Percentiles rank a stretch among this genome's conserved stretches.
phyloP scores from a whole-genome alignment of 2,797 vertebrate species.

The Lagorchestes hirsutus region DNA sequence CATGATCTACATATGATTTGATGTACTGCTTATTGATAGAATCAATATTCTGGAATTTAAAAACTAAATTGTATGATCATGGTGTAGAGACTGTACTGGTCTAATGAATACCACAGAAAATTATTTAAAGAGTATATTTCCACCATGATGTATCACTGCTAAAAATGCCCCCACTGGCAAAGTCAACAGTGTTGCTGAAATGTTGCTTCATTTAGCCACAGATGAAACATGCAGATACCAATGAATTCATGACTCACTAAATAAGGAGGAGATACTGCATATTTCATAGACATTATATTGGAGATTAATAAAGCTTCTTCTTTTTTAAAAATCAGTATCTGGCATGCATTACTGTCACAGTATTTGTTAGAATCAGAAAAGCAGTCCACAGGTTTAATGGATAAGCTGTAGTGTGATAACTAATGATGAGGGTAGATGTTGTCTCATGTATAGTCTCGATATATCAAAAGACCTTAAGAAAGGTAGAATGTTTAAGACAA shows the following conservation, averaged over 20 bases:
- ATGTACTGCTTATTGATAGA: constrained; percentile 63
- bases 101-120: constrained; percentile 67
- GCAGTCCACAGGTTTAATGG: constrained; percentile 76
- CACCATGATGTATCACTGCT: constrained; percentile 42
- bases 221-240: constrained; percentile 57
- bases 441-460: constrained; percentile 62
- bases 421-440: constrained; percentile 58
- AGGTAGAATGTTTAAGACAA: constrained; percentile 74
- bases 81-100: constrained; percentile 54
- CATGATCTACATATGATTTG: constrained; percentile 50
- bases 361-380: constrained; percentile 74
- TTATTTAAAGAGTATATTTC: constrained; percentile 67
- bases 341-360: constrained; percentile 81
- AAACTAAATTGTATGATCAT: constrained; percentile 50
- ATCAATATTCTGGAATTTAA: constrained; percentile 72
- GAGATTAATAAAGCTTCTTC: constrained; percentile 68
- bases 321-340: constrained; percentile 67
- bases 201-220: constrained; percentile 60
- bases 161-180: constrained; percentile 49
- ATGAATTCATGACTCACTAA: constrained; percentile 51
- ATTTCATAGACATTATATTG: constrained; percentile 62
- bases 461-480: constrained; percentile 71
- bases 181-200: constrained; percentile 73
- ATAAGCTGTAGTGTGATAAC: constrained; percentile 75
- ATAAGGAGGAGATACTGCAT: constrained; percentile 62